Conservation (phyloP, 2,797 vertebrate genomes). For the Florisuga fusca region DNA sequence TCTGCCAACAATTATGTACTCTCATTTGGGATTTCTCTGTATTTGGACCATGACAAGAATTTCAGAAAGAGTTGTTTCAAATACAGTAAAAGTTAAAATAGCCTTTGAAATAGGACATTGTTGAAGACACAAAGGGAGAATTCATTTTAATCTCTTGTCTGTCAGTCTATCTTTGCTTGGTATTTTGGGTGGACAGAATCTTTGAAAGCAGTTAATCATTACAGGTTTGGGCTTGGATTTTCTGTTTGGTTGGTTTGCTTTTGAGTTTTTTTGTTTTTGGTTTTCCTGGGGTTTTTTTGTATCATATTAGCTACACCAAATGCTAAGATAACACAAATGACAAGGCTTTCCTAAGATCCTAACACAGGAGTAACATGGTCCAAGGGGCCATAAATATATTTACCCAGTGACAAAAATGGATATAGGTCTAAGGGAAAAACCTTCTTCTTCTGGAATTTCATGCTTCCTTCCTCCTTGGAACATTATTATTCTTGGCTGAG, state of each 20-base stretch:
- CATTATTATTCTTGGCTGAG: conserved; percentile 29
- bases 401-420: not conserved
- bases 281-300: not conserved
- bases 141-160: not conserved
- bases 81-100: not conserved
- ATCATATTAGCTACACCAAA: conserved; percentile 40
- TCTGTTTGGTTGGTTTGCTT: no score
- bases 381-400: conserved; percentile 33
- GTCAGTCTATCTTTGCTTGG: not conserved
- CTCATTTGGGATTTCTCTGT: not conserved
- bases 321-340: not conserved
- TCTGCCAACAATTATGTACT: not conserved
- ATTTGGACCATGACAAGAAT: not conserved
- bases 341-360: not conserved
- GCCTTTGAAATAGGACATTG: not conserved
- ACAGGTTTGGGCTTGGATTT: not conserved
- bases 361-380: not conserved
- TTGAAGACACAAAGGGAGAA: not conserved
- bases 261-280: no score
- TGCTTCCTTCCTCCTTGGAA: conserved; percentile 39
- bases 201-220: conserved; percentile 34
- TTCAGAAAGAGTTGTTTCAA: not conserved
- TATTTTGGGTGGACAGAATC: conserved; percentile 2
- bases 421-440: not conserved
- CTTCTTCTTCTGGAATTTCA: conserved; percentile 31